Evolutionary conservation across 2,888 invertebrate species (phyloP), one percentile per base, ranked within the genome.

Genomic region (Lochmaea capreae): DNA sequence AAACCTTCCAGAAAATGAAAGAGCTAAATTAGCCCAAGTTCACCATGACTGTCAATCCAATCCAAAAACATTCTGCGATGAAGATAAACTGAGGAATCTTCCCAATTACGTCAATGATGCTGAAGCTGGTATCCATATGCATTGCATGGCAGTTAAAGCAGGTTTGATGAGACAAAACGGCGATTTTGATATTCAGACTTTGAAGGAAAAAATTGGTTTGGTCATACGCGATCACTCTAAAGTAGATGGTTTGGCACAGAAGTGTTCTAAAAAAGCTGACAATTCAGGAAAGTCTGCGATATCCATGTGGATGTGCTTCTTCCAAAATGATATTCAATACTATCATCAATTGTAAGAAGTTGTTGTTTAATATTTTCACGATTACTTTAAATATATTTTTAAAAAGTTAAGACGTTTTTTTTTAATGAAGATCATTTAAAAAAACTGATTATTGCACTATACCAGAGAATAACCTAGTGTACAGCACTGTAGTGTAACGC

Each of bases 131-230:
- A 62, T 67, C 11, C 78, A 78, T 61, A 78, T 78, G 78, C 52
- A 70, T 12, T 78, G 78, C 49, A 78, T 78, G 78, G 69, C 78
- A 2, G 70, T 66, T 9, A 76, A 75, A 16, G 78, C 76, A 5
- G 76, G 76, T 18, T 61, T 78, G 6, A 73, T 74, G 65, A 66
- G 42, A 22, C 14, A 43, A 11, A 73, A 76, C 10, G 78, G 78
- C 4, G 72, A 74, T 4, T 59, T 76, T 9, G 49, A 75, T 14
- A 58, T 22, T 4, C 22, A 49, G 12, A 52, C 65, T 18, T 72
- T 78, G 63, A 67, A 52, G n/a, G 43, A 22, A n/a, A 75, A 73
- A 62, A 58, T 76, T 33, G 65, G 33, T 11, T 63, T 74, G 42
- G 76, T 72, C 1, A 52, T 66, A 39, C 61, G 69, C 12, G 70